Conservation (phyloP, 2,797 vertebrate species). For the Epinephelus coioides region DNA sequence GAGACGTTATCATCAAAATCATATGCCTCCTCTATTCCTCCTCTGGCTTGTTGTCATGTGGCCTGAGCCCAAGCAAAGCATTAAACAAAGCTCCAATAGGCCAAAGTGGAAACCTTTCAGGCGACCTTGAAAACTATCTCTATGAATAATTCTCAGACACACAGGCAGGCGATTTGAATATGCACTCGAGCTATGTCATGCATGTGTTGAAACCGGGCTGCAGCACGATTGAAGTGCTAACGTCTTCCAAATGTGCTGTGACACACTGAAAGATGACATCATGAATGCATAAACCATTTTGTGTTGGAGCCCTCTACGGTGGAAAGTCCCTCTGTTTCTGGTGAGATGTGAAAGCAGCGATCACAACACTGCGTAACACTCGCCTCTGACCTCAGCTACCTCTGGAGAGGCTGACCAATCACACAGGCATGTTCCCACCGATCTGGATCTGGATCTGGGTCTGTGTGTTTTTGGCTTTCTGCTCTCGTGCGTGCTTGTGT, state of each 20-base stretch:
- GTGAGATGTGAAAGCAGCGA: constrained; percentile 55
- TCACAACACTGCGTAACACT: constrained; percentile 52
- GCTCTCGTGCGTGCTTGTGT: constrained; percentile 2
- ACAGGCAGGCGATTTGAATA: constrained; percentile 32
- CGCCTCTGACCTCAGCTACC: constrained; percentile 59
- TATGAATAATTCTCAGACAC: constrained; percentile 14
- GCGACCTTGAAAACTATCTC: constrained; percentile 16
- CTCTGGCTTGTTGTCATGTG: constrained; percentile 59
- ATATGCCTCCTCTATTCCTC: constrained; percentile 49
- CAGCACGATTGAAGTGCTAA: constrained; percentile 58
- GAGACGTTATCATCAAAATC: constrained; percentile 77
- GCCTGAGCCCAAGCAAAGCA: constrained; percentile 40
- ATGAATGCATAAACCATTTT: constrained; percentile 72
- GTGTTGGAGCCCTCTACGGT: constrained; percentile 47
- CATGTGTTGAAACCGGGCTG: constrained; percentile 56
- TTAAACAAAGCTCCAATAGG: constrained; percentile 24
- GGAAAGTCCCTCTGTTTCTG: constrained; percentile 82
- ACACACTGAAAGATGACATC: constrained; percentile 77
- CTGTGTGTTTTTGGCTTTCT: background rate
- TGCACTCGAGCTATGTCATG: constrained; percentile 47
- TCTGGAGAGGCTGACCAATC: constrained; percentile 68
- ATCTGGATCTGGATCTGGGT: constrained; percentile 12
- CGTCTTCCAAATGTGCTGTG: constrained; percentile 80
- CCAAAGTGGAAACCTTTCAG: constrained; percentile 1
- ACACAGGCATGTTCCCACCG: constrained; percentile 69